Evolutionary conservation across 2,888 invertebrate species (phyloP).

Genomic region (Diarsia brunnea): DNA sequence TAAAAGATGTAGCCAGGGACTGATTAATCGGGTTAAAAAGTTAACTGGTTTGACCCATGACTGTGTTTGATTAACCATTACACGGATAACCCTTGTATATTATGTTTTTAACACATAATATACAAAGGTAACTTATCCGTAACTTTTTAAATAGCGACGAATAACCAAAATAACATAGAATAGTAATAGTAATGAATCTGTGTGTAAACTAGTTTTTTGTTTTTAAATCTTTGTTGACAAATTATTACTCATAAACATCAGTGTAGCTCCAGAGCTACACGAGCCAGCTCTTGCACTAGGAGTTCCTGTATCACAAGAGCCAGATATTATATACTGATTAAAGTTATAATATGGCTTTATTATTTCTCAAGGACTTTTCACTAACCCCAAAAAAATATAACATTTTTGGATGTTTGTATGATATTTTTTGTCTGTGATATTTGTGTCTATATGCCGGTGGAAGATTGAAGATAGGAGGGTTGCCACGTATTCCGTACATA

Average conservation of each 20-base stretch:
- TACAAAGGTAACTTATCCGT: background rate
- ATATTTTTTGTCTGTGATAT: too few relatives aligned
- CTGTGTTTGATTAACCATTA: background rate
- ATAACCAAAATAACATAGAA: background rate
- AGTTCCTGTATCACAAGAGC: too few relatives aligned
- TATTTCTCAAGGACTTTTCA: background rate
- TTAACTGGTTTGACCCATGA: background rate
- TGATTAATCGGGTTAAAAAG: background rate
- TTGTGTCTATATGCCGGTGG: too few relatives aligned
- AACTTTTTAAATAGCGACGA: background rate
- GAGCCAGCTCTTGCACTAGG: too few relatives aligned
- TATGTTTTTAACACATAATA: background rate
- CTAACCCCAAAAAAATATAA: background rate
- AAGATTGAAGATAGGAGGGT: too few relatives aligned
- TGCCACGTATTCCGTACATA: too few relatives aligned
- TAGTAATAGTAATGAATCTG: too few relatives aligned
- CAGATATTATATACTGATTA: too few relatives aligned
- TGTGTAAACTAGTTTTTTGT: background rate
- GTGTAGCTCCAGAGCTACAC: too few relatives aligned
- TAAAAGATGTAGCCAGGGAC: background rate
- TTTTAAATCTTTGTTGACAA: too few relatives aligned
- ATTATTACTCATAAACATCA: too few relatives aligned
- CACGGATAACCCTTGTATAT: background rate
- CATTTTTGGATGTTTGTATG: too few relatives aligned
- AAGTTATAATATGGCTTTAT: background rate